These are phyloP conservation scores for Parnassius smintheus DNA, from an alignment of 2,888 invertebrate genomes.

Conservation along the genomic window DNA sequence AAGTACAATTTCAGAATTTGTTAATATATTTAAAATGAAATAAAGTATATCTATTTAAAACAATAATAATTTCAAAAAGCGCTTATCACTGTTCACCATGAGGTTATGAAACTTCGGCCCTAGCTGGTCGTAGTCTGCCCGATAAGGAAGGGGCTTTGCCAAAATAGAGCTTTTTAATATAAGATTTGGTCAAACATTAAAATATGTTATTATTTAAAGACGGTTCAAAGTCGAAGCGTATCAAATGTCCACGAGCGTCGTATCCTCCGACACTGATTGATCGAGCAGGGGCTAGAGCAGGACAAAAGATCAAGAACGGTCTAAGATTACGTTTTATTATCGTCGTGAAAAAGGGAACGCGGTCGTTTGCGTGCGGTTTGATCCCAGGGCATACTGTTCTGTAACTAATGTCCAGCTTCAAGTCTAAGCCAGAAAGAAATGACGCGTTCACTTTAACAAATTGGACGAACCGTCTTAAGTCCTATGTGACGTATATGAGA, in stretches of 20 bases:
- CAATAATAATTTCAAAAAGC: no score
- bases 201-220: no score
- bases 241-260: constrained; percentile 21
- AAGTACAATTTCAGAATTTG: no score
- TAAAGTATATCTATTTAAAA: no score
- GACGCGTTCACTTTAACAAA: constrained; percentile 18
- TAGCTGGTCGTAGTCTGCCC: no score
- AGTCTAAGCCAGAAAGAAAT: constrained; percentile 22
- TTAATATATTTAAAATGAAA: no score
- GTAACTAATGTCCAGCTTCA: constrained; percentile 25
- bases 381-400: constrained; percentile 23
- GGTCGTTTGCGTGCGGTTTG: constrained; percentile 27
- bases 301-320: constrained; percentile 14
- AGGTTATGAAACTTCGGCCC: no score
- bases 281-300: constrained; percentile 8
- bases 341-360: constrained; percentile 24
- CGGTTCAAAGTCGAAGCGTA: constrained; percentile 16
- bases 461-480: constrained; percentile 5
- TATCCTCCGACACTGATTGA: constrained; percentile 5
- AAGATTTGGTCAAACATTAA: no score
- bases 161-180: no score
- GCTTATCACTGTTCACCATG: no score
- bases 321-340: constrained; percentile 28
- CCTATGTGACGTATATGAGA: no score
- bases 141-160: no score